Base-by-base conservation (phyloP, 2,888 invertebrate genomes). In the Zaprionus bogoriensis region DNA sequence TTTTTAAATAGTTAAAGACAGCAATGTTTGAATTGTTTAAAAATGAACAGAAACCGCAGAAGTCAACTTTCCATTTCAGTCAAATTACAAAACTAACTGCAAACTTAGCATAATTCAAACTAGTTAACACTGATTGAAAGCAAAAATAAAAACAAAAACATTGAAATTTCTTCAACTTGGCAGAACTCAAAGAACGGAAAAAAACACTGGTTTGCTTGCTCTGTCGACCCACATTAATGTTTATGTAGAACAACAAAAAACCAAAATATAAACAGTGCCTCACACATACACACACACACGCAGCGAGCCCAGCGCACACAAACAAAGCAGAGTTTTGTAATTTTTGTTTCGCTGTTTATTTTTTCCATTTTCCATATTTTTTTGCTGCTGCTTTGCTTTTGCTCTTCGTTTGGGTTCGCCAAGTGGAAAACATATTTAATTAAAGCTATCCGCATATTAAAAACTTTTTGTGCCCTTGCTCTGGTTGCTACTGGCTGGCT, bases 381-480 rank as follows among this genome's bases (percentile, higher is more conserved):
- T n/a, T n/a, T n/a, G n/a, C n/a, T n/a, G n/a, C n/a, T n/a, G n/a
- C n/a, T n/a, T n/a, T n/a, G n/a, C n/a, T n/a, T 14, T 20, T 39
- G 28, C 41, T 39, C 46, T 48, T 23, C 19, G 28, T 54, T 58
- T 69, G 86, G 70, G 76, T 67, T 74, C 71, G 70, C 63, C 79
- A 62, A 82, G 87, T 77, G 85, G 82, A 84, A 87, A 84, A 70
- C 83, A 85, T 84, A 84, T 84, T 84, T 84, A 84, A 84, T 84
- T 84, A 84, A 84, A 84, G 83, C 83, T 79, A 84, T 84, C 82
- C 87, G 87, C 87, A 82, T 84, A 84, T 87, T 84, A 84, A 87
- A 86, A 84, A 85, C 65, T 84, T 84, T 73, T 51, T 27, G 20
- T 36, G 23, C 38, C 55, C 14, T 19, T 48, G 32, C 36, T 47